Conservation (phyloP, 2,888 invertebrate species). For the Girardia tigrina region DNA sequence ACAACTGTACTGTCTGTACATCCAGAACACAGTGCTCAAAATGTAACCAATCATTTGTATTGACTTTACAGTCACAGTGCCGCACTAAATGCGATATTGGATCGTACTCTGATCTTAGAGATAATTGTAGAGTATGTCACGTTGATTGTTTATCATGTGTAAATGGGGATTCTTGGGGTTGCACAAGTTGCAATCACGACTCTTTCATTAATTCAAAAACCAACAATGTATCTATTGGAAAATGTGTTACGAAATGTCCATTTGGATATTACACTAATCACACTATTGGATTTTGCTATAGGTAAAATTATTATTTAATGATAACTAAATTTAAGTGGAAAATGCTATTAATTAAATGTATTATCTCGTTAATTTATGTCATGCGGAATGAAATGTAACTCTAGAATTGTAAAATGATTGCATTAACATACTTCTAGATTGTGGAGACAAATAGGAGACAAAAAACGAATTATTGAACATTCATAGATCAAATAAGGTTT, state of each 20-base stretch:
- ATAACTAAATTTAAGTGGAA: too few relatives aligned
- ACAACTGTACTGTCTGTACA: background rate
- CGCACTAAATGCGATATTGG: background rate
- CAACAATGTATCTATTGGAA: background rate
- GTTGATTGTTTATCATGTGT: background rate
- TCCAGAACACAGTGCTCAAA: background rate
- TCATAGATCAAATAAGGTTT: too few relatives aligned
- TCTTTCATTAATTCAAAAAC: background rate
- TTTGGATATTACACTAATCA: background rate
- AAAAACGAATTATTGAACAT: too few relatives aligned
- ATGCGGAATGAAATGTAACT: too few relatives aligned
- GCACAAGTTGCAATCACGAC: background rate
- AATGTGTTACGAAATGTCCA: background rate
- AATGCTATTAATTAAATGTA: too few relatives aligned
- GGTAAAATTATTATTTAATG: background rate
- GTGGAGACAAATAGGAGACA: too few relatives aligned
- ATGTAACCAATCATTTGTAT: background rate
- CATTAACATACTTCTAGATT: too few relatives aligned
- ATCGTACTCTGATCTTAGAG: background rate
- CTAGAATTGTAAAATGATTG: too few relatives aligned
- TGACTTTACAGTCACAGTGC: background rate
- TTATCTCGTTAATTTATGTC: too few relatives aligned
- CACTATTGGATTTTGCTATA: background rate
- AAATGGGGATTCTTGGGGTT: slow-evolving; percentile 3
- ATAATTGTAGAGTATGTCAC: background rate